These are phyloP conservation scores for Agriopis aurantiaria DNA, from an alignment of 2,888 invertebrate species.

Conservation along the genomic window DNA sequence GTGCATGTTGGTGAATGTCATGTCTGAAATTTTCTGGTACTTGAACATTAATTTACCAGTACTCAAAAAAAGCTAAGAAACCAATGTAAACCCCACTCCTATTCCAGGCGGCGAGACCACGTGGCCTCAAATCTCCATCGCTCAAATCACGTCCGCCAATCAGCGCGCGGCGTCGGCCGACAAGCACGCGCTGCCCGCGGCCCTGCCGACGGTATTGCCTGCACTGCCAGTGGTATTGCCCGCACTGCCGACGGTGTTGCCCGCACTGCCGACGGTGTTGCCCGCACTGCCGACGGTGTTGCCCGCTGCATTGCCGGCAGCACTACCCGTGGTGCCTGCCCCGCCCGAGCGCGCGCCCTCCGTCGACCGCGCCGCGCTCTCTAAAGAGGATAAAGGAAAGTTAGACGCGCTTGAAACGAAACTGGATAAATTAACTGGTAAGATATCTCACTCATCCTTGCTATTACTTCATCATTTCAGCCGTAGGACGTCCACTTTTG, in stretches of 20 bases:
- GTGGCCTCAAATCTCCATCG: slow-evolving; percentile 81
- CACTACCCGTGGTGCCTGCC: slow-evolving; percentile 24
- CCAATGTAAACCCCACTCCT: not conserved
- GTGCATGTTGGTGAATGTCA: too few relatives aligned
- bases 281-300: too few relatives aligned
- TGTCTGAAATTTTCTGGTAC: too few relatives aligned
- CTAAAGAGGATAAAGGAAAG: slow-evolving; percentile 30
- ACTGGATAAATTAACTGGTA: slow-evolving; percentile 73
- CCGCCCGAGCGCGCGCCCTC: slow-evolving; percentile 44
- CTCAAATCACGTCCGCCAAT: slow-evolving; percentile 77
- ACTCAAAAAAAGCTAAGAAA: not conserved
- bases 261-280: not conserved
- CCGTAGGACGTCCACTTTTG: too few relatives aligned
- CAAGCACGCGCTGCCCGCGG: slow-evolving; percentile 56
- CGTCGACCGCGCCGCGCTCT: slow-evolving; percentile 1
- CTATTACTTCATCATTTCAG: too few relatives aligned
- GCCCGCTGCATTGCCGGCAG: slow-evolving; percentile 16
- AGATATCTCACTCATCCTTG: slow-evolving; percentile 10
- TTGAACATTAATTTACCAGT: too few relatives aligned
- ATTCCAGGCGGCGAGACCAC: slow-evolving; percentile 69
- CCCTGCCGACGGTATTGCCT: slow-evolving; percentile 42
- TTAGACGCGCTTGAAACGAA: slow-evolving; percentile 69
- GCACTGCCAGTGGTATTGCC: not conserved
- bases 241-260: not conserved
- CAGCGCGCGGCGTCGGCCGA: slow-evolving; percentile 77